Base-by-base conservation (phyloP, 2,797 vertebrate species). In the Antrozous pallidus region DNA sequence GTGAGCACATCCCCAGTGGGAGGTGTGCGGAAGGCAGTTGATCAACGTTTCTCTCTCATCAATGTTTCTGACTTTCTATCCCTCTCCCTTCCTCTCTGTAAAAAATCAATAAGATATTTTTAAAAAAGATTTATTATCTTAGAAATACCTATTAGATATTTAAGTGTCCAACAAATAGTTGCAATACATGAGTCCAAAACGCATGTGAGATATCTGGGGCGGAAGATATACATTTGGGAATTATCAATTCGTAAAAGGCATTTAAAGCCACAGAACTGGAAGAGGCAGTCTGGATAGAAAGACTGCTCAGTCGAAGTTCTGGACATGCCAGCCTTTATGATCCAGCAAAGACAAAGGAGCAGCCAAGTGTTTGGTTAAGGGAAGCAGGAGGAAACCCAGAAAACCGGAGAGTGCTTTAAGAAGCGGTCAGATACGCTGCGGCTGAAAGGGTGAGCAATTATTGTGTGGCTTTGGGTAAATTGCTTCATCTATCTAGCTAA, bases 111-210 rank as follows among this genome's bases (percentile, higher is more conserved):
- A n/a, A n/a, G n/a, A n/a, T n/a, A n/a, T n/a, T n/a, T n/a, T n/a
- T n/a, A n/a, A n/a, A n/a, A n/a, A 83, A 84, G 13, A 56, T n/a
- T 75, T 74, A 33, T 91, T 91, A 84, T 22, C 33, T 85, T 93
- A 69, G 51, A 89, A 91, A 69, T 79, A 26, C 38, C 49, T 71
- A 33, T 65, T 65, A 75, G 63, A 40, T 24, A 40, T 5, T 13
- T 11, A 67, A 77, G 61, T 88, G 63, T 78, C 56, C 42, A 73
- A 11, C n/a, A 61, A 58, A 28, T 12, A 67, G 40, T n/a, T 82
- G 45, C 6, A n/a, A n/a, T 28, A 58, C 2, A 2, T 22, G 49
- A 83, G 67, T 86, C 49, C 28, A 12, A 70, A 38, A 36, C 75
- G 49, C 51, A 61, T 24, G 17, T 45, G 47, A 51, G 14, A 5